Evolutionary conservation across 2,113 vertebrate species (phyloP).

Genomic region (Rana temporaria): DNA sequence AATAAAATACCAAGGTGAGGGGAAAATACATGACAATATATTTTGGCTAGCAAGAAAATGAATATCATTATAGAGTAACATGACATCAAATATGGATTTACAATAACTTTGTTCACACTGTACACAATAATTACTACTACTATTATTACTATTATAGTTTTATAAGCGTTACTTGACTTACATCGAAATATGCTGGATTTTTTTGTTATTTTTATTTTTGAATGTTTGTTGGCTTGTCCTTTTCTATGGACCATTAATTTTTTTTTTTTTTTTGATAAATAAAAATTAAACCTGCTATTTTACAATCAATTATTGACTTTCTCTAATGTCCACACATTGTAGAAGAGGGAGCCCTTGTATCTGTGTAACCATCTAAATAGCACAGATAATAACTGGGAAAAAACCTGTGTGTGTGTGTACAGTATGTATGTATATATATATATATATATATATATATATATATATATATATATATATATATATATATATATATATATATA

Average conservation of each 20-base stretch:
- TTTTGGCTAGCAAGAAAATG: conserved; percentile 63
- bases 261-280: not conserved
- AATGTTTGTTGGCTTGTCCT: not conserved
- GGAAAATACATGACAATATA: conserved; percentile 62
- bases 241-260: not conserved
- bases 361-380: too few relatives aligned
- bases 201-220: not conserved
- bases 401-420: too few relatives aligned
- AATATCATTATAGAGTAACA: conserved; percentile 61
- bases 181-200: not conserved
- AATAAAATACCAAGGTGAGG: conserved; percentile 65
- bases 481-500: too few relatives aligned
- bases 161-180: not conserved
- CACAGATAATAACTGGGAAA: too few relatives aligned
- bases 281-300: not conserved
- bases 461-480: too few relatives aligned
- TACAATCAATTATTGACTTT: too few relatives aligned
- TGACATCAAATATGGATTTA: conserved; percentile 55
- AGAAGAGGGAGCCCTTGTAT: too few relatives aligned
- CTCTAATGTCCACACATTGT: too few relatives aligned
- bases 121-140: conserved; percentile 17
- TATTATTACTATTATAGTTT: conserved; percentile 4
- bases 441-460: too few relatives aligned
- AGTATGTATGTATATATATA: too few relatives aligned
- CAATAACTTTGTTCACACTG: conserved; percentile 30